Evolutionary conservation across 30 jellyfish, hydroid and myxozoan species (phyloP), one percentile per base, ranked within the genome.

Genomic region (Cassiopea xamachana): DNA sequence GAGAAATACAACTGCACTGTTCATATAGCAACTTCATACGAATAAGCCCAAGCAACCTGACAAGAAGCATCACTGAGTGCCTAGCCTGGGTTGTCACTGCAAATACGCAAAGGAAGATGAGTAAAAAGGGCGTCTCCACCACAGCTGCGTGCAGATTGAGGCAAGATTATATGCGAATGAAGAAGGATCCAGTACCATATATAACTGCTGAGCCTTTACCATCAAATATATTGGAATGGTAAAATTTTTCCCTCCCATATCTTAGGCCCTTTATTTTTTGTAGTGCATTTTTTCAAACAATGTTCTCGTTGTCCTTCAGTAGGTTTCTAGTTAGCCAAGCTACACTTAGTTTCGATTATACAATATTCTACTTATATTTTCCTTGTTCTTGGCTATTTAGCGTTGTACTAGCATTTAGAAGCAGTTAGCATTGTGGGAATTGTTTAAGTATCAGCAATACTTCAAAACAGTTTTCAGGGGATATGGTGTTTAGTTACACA

Each of bases 181-280:
- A 92, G 75, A 95, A 87, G 46, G 99, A 95, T 74, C 99, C 99
- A 13, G 99, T 95, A 12, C 99, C 99, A 6, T 95, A 85, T 55
- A 95, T 95, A 67, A 94, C 97, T 13, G 99, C 99, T 5, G 99
- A 95, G 71, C 99, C 99, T 7, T 75, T 95, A 50, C 99, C 99
- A 39, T 91, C 99, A 13, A 95, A 95, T 84, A 95, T 95, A 17
- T 73, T 95, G 58, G 99, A 95, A 91, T 95, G 99, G 99, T 95
- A 80, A 77, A 94, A 59, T 6, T 7, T 13, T 19, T 18, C 12
- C 44, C 60, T 61, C 1, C 2, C 55, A 3, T 17, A 48, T 17
- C 39, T 27, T 74, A 79, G 48, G 19, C 64, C 12, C 64, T 55
- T 55, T 10, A 55, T 55, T 6, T 55, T 55, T 6, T 55, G 64